These are phyloP conservation scores for Sebastes cheni DNA, from an alignment of 2,797 vertebrate genomes.

Conservation along the genomic window DNA sequence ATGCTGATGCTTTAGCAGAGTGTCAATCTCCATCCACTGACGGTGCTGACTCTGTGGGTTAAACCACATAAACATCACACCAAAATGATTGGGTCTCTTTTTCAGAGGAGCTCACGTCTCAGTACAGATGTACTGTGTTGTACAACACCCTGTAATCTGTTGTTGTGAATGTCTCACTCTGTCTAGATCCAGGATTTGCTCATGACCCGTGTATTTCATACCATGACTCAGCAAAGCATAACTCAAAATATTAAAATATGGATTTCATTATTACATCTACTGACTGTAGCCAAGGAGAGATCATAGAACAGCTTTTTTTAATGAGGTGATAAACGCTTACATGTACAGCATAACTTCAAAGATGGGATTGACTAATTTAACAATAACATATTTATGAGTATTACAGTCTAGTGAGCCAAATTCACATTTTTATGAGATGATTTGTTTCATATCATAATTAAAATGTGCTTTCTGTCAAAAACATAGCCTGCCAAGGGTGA, in stretches of 20 bases:
- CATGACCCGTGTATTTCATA: conserved; percentile 6
- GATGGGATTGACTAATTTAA: background rate
- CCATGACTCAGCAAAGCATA: conserved; percentile 4
- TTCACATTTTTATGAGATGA: background rate
- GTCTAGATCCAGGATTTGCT: conserved; percentile 10
- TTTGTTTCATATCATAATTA: conserved; percentile 18
- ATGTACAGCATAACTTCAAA: background rate
- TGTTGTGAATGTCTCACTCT: background rate
- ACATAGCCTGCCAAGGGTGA: background rate
- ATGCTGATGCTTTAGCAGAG: background rate
- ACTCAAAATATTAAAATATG: background rate
- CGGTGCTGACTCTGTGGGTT: background rate
- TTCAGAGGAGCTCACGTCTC: background rate
- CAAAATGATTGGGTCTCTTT: background rate
- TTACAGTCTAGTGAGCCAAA: background rate
- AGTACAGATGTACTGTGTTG: background rate
- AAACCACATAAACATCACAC: background rate
- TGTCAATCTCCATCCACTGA: background rate
- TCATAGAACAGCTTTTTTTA: background rate
- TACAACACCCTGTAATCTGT: conserved; percentile 12
- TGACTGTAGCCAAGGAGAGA: background rate
- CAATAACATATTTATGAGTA: background rate
- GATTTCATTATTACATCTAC: background rate
- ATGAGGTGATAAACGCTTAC: background rate
- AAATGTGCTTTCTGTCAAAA: background rate